Base-by-base conservation (phyloP, 2,113 vertebrate genomes). In the Dinomys branickii region DNA sequence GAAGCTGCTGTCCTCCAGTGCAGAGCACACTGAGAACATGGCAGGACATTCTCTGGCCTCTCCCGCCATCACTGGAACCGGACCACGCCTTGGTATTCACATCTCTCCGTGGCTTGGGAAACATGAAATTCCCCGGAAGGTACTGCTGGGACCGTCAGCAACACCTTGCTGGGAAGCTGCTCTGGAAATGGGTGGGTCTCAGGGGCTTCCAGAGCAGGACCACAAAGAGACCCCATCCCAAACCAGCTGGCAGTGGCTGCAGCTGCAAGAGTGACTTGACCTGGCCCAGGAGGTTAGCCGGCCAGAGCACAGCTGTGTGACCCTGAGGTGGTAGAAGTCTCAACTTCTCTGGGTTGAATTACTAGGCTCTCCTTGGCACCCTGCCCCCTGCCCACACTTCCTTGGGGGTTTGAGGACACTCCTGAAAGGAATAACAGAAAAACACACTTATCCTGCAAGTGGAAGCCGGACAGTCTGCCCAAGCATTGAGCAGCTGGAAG, bases 11-110 rank as follows among this genome's bases (percentile, higher is more conserved):
- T 19, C n/a, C 71, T n/a, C 33, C 41, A 2, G 35, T 8, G 1
- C 56, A 6, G 0, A 0, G 19, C 0, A 1, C 75, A 78, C 28
- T 50, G 44, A 0, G 2, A 6, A 38, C 0, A 0, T 9, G 47
- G 30, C 9, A 0, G 13, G 44, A 41, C 35, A 24, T 63, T 82
- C 54, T 54, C 90, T 44, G 50, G 47, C 22, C 4, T 41, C 50
- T 61, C 30, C 88, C 17, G 7, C 35, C 88, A 10, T 5, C 0
- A 0, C 17, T 75, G 69, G 56, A 85, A 75, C 61, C 16, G 17
- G 26, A 30, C 85, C 56, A 77, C 56, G 35, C 81, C 44, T 77
- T 30, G 38, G 50, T 0, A 0, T 44, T 52, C 38, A 84, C 12
- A 69, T 69, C 56, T 75, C n/a, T 59, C 65, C 0, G 3, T 17